phyloP scores from a whole-genome alignment of 2,113 vertebrate species.

The Ia io region DNA sequence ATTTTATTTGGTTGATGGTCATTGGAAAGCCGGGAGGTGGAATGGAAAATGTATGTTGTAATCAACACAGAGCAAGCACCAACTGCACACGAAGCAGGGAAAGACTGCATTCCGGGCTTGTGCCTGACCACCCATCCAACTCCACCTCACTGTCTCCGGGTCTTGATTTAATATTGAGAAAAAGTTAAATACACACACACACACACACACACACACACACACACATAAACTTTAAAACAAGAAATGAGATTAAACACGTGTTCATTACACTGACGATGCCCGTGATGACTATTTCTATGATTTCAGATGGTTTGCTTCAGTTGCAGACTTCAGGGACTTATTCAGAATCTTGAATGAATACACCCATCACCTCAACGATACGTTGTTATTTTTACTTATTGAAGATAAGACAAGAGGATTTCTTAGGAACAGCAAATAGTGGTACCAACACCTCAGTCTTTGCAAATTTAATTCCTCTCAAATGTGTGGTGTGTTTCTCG shows the following conservation, averaged over 20 bases:
- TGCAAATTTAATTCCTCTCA: conserved; percentile 22
- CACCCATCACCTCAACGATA: neutral
- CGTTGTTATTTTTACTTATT: neutral
- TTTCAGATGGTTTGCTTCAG: neutral
- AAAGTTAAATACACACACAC: neutral
- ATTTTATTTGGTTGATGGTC: neutral
- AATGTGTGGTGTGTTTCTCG: neutral
- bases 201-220: too few relatives aligned
- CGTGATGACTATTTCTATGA: neutral
- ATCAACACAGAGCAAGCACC: neutral
- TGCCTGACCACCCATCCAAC: neutral
- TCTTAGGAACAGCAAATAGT: neutral
- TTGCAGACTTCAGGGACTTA: neutral
- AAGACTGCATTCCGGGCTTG: neutral
- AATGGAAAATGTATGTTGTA: neutral
- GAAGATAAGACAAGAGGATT: neutral
- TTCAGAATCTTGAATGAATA: neutral
- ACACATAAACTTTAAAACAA: conserved; percentile 31
- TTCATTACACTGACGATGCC: neutral
- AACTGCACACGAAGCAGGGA: neutral
- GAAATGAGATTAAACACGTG: neutral
- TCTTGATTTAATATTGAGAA: conserved; percentile 22
- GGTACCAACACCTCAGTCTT: neutral
- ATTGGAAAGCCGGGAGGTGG: neutral
- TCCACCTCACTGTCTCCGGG: neutral